Conservation (phyloP, 2,888 invertebrate species). For the Drepanosiphum platanoidis region DNA sequence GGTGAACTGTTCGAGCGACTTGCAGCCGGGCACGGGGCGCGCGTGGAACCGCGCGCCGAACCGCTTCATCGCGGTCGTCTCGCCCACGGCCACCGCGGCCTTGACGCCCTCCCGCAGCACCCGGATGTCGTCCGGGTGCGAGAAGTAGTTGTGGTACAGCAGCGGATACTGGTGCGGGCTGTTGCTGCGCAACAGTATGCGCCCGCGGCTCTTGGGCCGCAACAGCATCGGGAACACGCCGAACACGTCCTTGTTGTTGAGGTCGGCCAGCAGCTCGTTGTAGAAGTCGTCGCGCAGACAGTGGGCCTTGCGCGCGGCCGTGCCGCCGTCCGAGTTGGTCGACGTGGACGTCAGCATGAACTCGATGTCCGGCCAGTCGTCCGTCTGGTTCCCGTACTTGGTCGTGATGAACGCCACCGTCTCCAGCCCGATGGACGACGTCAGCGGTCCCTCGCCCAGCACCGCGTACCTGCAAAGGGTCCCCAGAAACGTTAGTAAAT, state of each 20-base stretch:
- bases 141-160: slow-evolving; percentile 91
- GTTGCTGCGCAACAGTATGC: slow-evolving; percentile 75
- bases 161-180: slow-evolving; percentile 83
- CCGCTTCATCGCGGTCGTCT: slow-evolving; percentile 69
- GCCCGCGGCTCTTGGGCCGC: slow-evolving; percentile 86
- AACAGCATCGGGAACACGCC: slow-evolving; percentile 90
- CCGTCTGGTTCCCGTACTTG: slow-evolving; percentile 85
- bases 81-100: slow-evolving; percentile 80
- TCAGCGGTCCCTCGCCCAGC: slow-evolving; percentile 86
- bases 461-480: slow-evolving; percentile 79
- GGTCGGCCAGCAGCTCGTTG: slow-evolving; percentile 77
- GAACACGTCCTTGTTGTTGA: slow-evolving; percentile 80
- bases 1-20: slow-evolving; percentile 79
- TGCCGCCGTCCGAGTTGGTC: slow-evolving; percentile 85
- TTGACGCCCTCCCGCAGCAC: slow-evolving; percentile 88
- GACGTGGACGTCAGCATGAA: slow-evolving; percentile 88
- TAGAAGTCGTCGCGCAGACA: slow-evolving; percentile 85
- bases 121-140: slow-evolving; percentile 84
- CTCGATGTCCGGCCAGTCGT: slow-evolving; percentile 93
- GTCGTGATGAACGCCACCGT: slow-evolving; percentile 88
- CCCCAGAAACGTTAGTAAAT: too few species aligned
- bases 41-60: slow-evolving; percentile 82
- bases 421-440: slow-evolving; percentile 87
- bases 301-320: slow-evolving; percentile 78
- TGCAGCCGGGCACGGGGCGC: slow-evolving; percentile 83